Base-by-base conservation (phyloP, 2,113 vertebrate genomes). In the Etheostoma spectabile region DNA sequence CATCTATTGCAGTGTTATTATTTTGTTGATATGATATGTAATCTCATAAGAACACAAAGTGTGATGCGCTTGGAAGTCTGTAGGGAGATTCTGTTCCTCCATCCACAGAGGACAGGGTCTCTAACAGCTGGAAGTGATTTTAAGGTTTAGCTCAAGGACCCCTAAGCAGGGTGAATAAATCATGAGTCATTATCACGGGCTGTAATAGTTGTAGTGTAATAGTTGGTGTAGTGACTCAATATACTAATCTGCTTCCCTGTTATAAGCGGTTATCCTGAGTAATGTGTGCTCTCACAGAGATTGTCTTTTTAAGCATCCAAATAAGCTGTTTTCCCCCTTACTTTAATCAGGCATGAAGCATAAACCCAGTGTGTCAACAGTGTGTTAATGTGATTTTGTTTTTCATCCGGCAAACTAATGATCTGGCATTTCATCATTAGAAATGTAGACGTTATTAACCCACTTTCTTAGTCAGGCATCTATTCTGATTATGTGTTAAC, bases 381-480 rank as follows among this genome's bases (percentile, higher is more conserved):
- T 59, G 65, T 72, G 55, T 65, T 42, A 42, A 18, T 4, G 24
- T 74, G 24, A 68, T 76, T 80, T 21, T 75, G 68, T 51, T 75
- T 61, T 67, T 70, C 55, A 21, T 30, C 38, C 49, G 60, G 59
- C 8, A 21, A 59, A 59, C 27, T 75, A 82, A 88, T 55, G 57
- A 82, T 74, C 66, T 51, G 42, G 52, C 56, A 22, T 65, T 79
- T 72, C 77, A 13, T 63, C 82, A 89, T 91, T 86, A 89, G 86
- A 90, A 89, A 86, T 88, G 79, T 52, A 83, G 64, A 87, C 48
- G 79, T 72, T 75, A 90, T 88, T 86, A 90, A 63, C 80, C 75
- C 51, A 83, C 74, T 87, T 85, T 85, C n/a, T n/a, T n/a, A n/a
- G n/a, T n/a, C 56, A 74, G 77, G 19, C 75, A 57, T 74, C 57